Evolutionary conservation across 2,797 vertebrate genomes (phyloP).

Genomic region (Heliangelus exortis): DNA sequence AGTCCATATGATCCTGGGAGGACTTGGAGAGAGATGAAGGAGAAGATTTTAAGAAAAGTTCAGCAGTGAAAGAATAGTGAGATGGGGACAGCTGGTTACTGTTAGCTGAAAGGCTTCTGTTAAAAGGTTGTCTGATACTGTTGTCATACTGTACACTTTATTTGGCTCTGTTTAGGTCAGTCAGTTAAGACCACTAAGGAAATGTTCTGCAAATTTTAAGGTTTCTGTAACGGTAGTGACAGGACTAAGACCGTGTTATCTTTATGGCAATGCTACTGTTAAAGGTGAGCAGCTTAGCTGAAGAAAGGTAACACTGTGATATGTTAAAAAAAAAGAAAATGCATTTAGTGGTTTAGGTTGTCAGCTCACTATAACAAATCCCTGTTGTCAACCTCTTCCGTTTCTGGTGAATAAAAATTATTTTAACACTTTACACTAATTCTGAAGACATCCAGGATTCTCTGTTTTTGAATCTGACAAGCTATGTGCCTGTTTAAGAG

Average conservation of each 20-base stretch:
- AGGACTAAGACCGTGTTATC: not conserved
- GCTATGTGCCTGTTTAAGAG: fast-evolving
- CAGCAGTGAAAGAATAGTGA: not conserved
- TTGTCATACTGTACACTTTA: not conserved
- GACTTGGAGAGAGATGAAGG: not conserved
- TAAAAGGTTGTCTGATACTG: not conserved
- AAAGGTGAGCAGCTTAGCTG: not conserved
- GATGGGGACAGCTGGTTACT: not conserved
- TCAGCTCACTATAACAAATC: not conserved
- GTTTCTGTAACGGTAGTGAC: not conserved
- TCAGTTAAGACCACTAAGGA: not conserved
- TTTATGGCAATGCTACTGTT: not conserved
- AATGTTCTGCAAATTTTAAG: not conserved
- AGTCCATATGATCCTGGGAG: not conserved
- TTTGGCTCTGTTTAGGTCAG: not conserved
- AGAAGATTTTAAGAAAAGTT: not conserved
- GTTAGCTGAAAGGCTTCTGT: not conserved
- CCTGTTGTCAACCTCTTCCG: not conserved
- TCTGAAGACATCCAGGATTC: not conserved
- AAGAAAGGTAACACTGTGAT: not conserved
- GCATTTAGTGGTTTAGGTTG: not conserved
- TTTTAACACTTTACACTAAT: not conserved
- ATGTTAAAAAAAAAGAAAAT: not conserved
- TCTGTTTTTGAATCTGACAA: not conserved
- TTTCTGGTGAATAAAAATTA: not conserved